These are phyloP conservation scores for Dasysyrphus albostriatus DNA, from an alignment of 2,888 invertebrate species.

Conservation along the genomic window DNA sequence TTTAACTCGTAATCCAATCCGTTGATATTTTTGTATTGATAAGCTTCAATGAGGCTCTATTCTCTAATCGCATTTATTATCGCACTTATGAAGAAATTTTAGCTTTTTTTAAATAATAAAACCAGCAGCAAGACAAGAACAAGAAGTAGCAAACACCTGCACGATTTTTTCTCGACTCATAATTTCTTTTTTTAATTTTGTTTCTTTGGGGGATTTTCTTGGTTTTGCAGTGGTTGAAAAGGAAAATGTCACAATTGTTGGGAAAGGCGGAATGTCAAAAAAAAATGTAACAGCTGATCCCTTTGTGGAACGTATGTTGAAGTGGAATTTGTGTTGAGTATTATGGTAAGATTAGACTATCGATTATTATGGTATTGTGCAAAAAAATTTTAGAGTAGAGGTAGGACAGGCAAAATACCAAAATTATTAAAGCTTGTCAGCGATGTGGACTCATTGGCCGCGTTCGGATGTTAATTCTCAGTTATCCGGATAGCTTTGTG, in stretches of 20 bases:
- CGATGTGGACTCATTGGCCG: too few species aligned
- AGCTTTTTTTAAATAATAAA: conserved; percentile 1
- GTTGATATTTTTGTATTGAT: neutral
- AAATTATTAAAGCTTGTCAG: too few species aligned
- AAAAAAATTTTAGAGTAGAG: too few species aligned
- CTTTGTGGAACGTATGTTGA: conserved; percentile 9
- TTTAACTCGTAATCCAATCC: neutral
- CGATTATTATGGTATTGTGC: neutral
- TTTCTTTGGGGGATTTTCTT: conserved; percentile 32
- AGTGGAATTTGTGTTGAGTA: neutral
- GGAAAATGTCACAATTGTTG: conserved; percentile 47
- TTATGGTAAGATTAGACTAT: neutral
- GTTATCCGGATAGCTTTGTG: too few species aligned
- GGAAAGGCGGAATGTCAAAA: conserved; percentile 63
- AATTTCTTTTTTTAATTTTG: conserved; percentile 19
- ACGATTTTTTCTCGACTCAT: conserved; percentile 74
- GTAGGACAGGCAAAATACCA: too few species aligned
- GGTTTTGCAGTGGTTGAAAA: conserved; percentile 35
- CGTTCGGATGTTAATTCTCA: too few species aligned
- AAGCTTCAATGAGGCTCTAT: neutral
- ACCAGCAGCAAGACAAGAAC: conserved; percentile 43
- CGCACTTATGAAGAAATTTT: neutral
- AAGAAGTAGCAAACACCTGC: conserved; percentile 61
- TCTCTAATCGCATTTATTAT: neutral
- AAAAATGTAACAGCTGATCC: conserved; percentile 43